A percentile compares a stretch with the other conserved stretches of the same genome.
phyloP scores from a whole-genome alignment of 2,797 vertebrate genomes.

The Caiman crocodilus region DNA sequence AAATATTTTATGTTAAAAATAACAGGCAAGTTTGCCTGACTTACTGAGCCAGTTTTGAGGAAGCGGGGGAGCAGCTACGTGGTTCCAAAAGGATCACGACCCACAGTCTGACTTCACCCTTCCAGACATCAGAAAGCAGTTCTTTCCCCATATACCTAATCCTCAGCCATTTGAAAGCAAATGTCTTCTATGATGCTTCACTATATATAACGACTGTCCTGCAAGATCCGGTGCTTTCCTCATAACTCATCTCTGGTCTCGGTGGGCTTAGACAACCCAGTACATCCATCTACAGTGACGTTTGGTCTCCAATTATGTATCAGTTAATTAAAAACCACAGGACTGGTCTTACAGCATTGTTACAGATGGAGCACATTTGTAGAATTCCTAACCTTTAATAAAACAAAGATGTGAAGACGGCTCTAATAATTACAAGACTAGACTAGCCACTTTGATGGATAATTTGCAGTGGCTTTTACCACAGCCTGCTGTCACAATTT shows the following conservation, averaged over 20 bases:
- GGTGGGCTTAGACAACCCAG: background rate
- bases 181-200: background rate
- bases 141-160: background rate
- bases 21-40: background rate
- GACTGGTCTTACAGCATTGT: background rate
- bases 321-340: background rate
- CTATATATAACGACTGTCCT: background rate
- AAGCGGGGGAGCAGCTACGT: background rate
- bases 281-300: background rate
- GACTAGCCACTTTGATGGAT: background rate
- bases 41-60: background rate
- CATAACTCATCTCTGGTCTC: background rate
- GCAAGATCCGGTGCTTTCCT: background rate
- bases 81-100: background rate
- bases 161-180: background rate
- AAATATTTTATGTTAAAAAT: background rate
- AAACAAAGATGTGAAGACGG: conserved; percentile 19
- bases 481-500: background rate
- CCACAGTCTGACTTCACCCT: background rate
- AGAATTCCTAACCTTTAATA: background rate
- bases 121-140: background rate
- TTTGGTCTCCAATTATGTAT: background rate
- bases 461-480: background rate
- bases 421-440: background rate
- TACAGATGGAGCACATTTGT: background rate